These are phyloP conservation scores for Myotis brandtii DNA, from an alignment of 2,113 vertebrate genomes.

Conservation along the genomic window DNA sequence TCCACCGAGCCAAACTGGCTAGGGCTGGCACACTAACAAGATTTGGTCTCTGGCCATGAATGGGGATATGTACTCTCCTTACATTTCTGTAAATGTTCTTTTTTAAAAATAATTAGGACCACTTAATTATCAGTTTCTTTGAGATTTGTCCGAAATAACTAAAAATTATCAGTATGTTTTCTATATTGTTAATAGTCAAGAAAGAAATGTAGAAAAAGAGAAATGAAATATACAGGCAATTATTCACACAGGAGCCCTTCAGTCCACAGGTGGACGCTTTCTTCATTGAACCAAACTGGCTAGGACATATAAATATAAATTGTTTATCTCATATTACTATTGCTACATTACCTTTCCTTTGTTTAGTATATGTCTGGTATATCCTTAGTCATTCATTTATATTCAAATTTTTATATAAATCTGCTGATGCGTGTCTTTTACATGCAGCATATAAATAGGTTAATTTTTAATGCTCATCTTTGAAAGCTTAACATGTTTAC, in stretches of 20 bases:
- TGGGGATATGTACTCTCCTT: background rate
- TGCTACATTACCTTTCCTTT: background rate
- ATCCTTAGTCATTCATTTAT: background rate
- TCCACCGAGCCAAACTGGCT: too few relatives aligned
- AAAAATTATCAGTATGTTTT: constrained; percentile 17
- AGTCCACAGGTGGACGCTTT: too few relatives aligned
- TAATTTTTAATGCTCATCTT: background rate
- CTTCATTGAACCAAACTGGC: too few relatives aligned
- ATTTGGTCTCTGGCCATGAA: background rate
- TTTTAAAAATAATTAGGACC: background rate
- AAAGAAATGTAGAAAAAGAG: background rate
- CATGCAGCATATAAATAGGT: background rate
- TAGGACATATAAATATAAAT: background rate
- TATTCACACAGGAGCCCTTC: background rate
- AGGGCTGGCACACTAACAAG: background rate
- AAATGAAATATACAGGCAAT: background rate
- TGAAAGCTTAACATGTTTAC: background rate
- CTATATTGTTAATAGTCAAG: background rate
- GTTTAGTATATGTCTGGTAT: background rate
- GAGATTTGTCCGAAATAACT: constrained; percentile 4
- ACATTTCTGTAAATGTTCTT: background rate
- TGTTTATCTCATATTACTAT: background rate
- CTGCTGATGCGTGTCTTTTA: background rate
- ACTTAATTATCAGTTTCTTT: constrained; percentile 17
- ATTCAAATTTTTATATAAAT: background rate